Percentiles rank a stretch among this genome's conserved stretches.
Conservation (phyloP, 2,888 invertebrate genomes). For the Allygus modestus region DNA sequence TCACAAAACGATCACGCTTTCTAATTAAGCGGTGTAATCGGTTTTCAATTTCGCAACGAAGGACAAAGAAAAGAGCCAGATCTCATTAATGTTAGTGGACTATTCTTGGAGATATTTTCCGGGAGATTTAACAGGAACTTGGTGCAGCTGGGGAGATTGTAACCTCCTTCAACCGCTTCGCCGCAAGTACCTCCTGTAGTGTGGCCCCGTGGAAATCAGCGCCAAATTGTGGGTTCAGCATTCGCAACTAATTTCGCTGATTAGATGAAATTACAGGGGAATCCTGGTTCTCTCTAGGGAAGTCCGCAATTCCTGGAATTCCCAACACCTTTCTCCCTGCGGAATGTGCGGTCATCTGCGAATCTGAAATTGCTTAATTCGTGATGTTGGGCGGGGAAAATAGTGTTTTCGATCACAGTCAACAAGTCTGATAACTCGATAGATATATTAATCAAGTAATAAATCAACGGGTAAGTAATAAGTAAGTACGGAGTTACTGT, state of each 20-base stretch:
- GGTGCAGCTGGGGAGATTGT: too few relatives aligned
- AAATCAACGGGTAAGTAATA: too few relatives aligned
- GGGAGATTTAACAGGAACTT: too few relatives aligned
- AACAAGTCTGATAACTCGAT: too few relatives aligned
- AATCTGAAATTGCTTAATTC: too few relatives aligned
- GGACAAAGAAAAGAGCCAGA: not conserved
- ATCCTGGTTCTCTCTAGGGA: not conserved
- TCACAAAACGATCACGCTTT: not conserved
- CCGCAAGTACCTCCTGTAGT: not conserved
- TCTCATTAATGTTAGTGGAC: too few relatives aligned
- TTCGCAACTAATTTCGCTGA: not conserved
- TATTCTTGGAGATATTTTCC: too few relatives aligned
- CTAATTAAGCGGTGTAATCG: not conserved
- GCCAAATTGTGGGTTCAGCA: not conserved
- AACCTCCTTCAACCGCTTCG: too few relatives aligned
- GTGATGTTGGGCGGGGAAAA: too few relatives aligned
- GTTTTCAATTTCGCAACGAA: not conserved
- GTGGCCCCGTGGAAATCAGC: conserved; percentile 1
- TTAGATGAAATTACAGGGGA: conserved; percentile 16
- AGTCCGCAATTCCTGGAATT: not conserved
- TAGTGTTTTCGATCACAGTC: too few relatives aligned
- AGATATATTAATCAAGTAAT: too few relatives aligned
- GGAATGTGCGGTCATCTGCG: not conserved
- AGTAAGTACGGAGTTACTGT: too few relatives aligned
- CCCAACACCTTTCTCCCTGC: not conserved